Conservation (phyloP, 2,113 vertebrate genomes). For the Cephalophus harveyi region DNA sequence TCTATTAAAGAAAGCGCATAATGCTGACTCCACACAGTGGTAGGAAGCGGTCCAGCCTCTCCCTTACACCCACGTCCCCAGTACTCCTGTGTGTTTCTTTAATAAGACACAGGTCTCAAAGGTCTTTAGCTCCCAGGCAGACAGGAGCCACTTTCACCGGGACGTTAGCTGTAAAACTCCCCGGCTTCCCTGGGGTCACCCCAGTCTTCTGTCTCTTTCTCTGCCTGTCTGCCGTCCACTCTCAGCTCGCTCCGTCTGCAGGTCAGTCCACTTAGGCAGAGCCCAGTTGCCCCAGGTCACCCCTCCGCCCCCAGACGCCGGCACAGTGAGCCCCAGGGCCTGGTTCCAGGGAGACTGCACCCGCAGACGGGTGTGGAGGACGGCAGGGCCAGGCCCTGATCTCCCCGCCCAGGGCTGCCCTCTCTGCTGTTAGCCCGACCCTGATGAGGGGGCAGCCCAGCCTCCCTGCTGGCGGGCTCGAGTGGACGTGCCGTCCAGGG, state of each 20-base stretch:
- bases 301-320: background rate
- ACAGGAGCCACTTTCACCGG: background rate
- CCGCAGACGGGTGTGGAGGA: fast-evolving
- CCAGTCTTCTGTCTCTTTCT: background rate
- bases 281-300: background rate
- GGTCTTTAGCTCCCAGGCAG: background rate
- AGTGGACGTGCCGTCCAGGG: background rate
- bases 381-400: background rate
- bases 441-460: background rate
- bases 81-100: background rate
- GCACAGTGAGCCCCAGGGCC: fast-evolving
- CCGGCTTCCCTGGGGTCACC: background rate
- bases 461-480: fast-evolving
- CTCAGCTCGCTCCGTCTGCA: fast-evolving
- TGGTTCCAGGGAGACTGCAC: background rate
- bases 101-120: background rate
- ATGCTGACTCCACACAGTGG: background rate
- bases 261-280: background rate
- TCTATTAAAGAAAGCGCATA: fast-evolving
- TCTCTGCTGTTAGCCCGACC: background rate
- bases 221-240: background rate
- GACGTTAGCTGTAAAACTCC: fast-evolving
- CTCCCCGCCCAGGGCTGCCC: background rate
- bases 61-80: background rate
- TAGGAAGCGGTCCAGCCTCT: background rate